Evolutionary conservation across 2,888 invertebrate species (phyloP).

Genomic region (Helobdella robusta): DNA sequence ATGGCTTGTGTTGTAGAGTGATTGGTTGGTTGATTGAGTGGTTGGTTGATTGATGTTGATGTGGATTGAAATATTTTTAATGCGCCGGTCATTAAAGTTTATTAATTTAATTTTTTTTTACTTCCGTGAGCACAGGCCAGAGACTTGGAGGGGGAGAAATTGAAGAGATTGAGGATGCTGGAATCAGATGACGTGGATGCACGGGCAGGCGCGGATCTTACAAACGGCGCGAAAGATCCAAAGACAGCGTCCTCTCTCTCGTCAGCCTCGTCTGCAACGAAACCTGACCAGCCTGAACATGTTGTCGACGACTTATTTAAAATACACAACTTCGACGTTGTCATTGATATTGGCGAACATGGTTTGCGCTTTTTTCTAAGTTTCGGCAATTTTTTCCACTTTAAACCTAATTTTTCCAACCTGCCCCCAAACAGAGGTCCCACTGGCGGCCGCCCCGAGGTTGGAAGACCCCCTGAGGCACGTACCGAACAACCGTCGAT

Average conservation of each 20-base stretch:
- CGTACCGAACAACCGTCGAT: constrained; percentile 33
- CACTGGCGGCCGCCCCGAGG: not conserved
- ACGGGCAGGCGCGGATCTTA: too few species aligned
- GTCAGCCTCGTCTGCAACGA: not conserved
- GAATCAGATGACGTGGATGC: too few species aligned
- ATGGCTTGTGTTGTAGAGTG: not conserved
- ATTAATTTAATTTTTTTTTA: too few species aligned
- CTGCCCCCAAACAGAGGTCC: not conserved
- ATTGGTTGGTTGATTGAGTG: not conserved
- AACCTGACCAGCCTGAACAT: not conserved
- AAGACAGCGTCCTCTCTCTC: not conserved
- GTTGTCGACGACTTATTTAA: constrained; percentile 51
- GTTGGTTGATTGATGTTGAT: not conserved
- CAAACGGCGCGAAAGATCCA: constrained; percentile 5
- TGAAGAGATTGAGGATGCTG: too few species aligned
- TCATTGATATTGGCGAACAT: constrained; percentile 61
- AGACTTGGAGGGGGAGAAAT: not conserved
- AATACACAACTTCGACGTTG: constrained; percentile 87
- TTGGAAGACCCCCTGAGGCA: constrained; percentile 8
- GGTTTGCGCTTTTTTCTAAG: constrained; percentile 23
- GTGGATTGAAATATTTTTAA: not conserved
- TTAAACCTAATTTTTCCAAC: not conserved
- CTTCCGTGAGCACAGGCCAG: not conserved
- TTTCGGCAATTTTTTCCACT: not conserved
- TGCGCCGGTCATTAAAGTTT: not conserved